These are phyloP conservation scores for Falco novaeseelandiae DNA, from an alignment of 2,797 vertebrate species.

Conservation along the genomic window DNA sequence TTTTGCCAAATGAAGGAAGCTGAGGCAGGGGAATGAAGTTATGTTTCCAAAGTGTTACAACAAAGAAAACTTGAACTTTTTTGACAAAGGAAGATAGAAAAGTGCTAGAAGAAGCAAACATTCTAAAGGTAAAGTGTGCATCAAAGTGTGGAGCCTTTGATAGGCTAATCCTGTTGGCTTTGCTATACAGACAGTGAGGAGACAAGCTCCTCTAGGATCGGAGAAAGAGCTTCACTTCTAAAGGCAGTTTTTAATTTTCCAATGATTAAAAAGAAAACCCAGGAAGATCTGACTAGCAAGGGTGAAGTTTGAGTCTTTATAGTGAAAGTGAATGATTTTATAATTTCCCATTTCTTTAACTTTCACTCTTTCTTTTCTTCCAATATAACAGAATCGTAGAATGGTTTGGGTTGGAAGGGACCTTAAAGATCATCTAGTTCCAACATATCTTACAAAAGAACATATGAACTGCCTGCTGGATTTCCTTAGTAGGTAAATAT, in stretches of 20 bases:
- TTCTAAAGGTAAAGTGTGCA: neutral
- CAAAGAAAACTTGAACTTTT: neutral
- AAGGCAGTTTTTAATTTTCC: neutral
- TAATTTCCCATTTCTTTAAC: neutral
- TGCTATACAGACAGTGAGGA: neutral
- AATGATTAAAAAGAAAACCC: neutral
- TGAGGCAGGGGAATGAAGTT: neutral
- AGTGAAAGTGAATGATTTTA: neutral
- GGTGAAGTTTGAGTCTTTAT: neutral
- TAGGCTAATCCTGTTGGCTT: neutral
- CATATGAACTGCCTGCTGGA: neutral
- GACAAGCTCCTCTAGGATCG: neutral
- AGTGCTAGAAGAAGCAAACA: neutral
- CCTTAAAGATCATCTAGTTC: neutral
- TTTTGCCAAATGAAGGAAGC: constrained; percentile 8
- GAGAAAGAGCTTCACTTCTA: neutral
- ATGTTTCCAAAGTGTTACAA: neutral
- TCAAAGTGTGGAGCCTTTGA: neutral
- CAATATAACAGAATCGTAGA: neutral
- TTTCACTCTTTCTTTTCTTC: neutral
- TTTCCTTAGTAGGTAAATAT: neutral
- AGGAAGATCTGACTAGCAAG: neutral
- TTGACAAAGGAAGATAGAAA: neutral
- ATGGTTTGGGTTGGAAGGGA: neutral
- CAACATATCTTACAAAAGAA: neutral